These are phyloP conservation scores for Thyatira batis DNA, from an alignment of 2,888 invertebrate genomes.

Conservation along the genomic window DNA sequence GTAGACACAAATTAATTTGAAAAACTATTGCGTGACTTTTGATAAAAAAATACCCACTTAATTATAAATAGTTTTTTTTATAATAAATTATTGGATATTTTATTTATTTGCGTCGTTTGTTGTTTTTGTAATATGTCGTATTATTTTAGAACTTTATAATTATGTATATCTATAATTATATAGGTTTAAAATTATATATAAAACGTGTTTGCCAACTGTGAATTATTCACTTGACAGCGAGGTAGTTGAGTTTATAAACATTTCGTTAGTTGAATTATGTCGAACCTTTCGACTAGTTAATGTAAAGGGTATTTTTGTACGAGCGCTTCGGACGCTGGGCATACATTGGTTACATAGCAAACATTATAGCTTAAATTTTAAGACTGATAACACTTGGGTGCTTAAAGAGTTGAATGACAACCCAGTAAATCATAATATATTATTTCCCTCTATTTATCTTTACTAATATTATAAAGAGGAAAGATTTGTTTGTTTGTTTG, in stretches of 20 bases:
- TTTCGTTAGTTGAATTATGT: neutral
- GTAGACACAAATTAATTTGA: no score
- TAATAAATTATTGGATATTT: neutral
- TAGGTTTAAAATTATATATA: neutral
- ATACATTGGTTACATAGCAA: neutral
- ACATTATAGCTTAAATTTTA: slow-evolving; percentile 39
- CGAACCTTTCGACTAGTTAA: neutral
- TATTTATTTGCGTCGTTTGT: neutral
- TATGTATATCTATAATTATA: neutral
- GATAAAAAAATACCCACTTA: no score
- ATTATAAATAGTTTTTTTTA: no score
- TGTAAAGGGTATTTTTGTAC: neutral
- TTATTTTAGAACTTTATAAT: no score
- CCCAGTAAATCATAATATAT: slow-evolving; percentile 16
- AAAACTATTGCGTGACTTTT: no score
- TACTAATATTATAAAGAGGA: neutral
- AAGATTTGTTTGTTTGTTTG: no score
- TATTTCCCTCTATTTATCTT: slow-evolving; percentile 21
- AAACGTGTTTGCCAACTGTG: neutral
- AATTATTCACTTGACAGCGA: neutral
- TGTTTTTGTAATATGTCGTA: neutral
- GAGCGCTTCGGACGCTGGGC: neutral
- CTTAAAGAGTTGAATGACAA: slow-evolving; percentile 32
- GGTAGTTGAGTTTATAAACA: neutral
- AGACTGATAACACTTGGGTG: slow-evolving; percentile 62